Base-by-base conservation (phyloP, 2,113 vertebrate species). In the Dicerorhinus sumatrensis region DNA sequence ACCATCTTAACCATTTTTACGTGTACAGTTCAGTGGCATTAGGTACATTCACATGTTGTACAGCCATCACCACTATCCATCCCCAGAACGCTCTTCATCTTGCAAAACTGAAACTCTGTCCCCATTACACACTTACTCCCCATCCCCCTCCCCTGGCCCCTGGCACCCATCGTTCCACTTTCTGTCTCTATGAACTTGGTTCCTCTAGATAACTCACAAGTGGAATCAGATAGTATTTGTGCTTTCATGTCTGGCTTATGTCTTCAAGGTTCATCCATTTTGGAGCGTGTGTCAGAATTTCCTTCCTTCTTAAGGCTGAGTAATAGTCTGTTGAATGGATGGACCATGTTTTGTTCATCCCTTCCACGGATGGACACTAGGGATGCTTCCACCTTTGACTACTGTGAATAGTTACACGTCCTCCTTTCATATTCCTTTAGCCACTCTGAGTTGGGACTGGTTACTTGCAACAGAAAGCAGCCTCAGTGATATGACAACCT, bases 61-160 rank as follows among this genome's bases (percentile, higher is more conserved):
- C 42, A 58, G 18, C 10, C 27, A 5, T 11, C 29, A 0, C 2
- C 5, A 29, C 6, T 2, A n/a, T 0, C 29, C 27, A 17, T 18
- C 72, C 83, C 31, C 46, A 65, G 25, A 36, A 39, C 23, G 9
- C 27, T 2, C 2, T 36, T 39, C 62, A 13, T 39, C 58, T 27
- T 33, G 42, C 16, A 31, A 65, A 67, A 88, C 9, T 23, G 18
- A 62, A 60, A 39, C 7, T 51, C 56, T 29, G 23, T 36, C 42
- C n/a, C 33, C 13, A 54, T 3, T 25, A 75, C 36, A 27, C n/a
- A 31, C 31, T 36, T 4, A 10, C 13, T 46, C 27, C 25, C 56
- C 9, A 3, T 5, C 27, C 36, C 36, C 58, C 18, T 27, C 6
- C 17, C 27, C 48, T 14, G 69, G 54, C 65, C 20, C 69, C 4